Conservation (phyloP, 2,797 vertebrate genomes). For the Chelonia mydas region DNA sequence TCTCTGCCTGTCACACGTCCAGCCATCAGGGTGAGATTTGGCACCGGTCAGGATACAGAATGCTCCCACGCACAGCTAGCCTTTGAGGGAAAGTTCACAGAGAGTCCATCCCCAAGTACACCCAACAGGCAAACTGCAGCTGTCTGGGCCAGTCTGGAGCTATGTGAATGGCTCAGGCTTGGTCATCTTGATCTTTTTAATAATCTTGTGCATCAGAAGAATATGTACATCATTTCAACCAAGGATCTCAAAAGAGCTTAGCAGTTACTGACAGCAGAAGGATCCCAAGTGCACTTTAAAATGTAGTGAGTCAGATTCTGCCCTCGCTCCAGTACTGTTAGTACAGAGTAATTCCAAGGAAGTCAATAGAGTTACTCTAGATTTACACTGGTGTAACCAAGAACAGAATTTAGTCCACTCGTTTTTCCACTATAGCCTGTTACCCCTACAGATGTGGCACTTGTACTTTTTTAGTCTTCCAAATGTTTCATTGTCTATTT, state of each 20-base stretch:
- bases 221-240: slow-evolving; percentile 64
- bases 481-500: neutral
- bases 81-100: slow-evolving; percentile 25
- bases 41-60: slow-evolving; percentile 56
- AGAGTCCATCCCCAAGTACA: neutral
- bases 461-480: neutral
- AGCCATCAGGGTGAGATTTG: neutral
- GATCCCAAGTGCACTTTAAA: slow-evolving; percentile 62
- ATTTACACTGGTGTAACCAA: slow-evolving; percentile 45
- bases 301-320: slow-evolving; percentile 48
- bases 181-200: slow-evolving; percentile 76
- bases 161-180: slow-evolving; percentile 40
- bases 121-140: slow-evolving; percentile 20
- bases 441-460: neutral
- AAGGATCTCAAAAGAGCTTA: slow-evolving; percentile 45
- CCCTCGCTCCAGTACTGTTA: slow-evolving; percentile 24
- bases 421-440: neutral
- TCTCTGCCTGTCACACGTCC: neutral
- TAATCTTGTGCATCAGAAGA: slow-evolving; percentile 42
- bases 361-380: slow-evolving; percentile 51
- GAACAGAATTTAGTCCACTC: neutral
- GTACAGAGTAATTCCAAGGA: slow-evolving; percentile 43
- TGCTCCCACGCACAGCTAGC: slow-evolving; percentile 24
- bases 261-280: slow-evolving; percentile 63
- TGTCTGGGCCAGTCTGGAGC: slow-evolving; percentile 50